Evolutionary conservation across 2,888 invertebrate genomes (phyloP), one percentile per base, ranked within the genome.

Genomic region (Lithophane semibrunnea): DNA sequence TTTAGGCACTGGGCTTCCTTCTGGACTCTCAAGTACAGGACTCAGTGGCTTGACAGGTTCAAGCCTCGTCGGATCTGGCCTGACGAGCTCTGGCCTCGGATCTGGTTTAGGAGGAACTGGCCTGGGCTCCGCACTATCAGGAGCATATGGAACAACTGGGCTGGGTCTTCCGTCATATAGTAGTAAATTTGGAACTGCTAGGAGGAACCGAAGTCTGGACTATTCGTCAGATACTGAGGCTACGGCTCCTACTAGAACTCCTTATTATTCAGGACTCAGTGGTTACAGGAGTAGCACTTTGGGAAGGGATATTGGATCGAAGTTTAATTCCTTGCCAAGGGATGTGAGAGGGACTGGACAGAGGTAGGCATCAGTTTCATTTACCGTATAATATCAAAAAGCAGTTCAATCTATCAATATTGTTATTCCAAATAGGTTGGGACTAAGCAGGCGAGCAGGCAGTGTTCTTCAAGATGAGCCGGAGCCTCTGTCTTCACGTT

Each of bases 221-320:
- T 99, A 99, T 94, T 99, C 99, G 44, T 99, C 99, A 70, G 99
- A 99, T 92, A 99, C 99, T 0, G 99, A 99, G 96, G 98, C 98
- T n/a, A 98, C 98, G 0, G 98, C 98, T 82, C 98, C 98, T 10
- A 97, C 98, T 21, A 97, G 98, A 82, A 93, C 97, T 86, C 98
- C 98, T 72, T 98, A 98, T 92, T 98, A 98, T 94, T 98, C 98
- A 88, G 97, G 96, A 21, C 91, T 96, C 61, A 96, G 96, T 87
- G 96, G 96, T 44, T 96, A 96, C 75, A 92, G 96, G 75, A 96
- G 96, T 91, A 96, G 96, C 79, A 96, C 96, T 63, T 93, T 97
- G 73, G 97, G 97, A 82, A 95, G 97, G 83, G 97, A 97, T 89
- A 97, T 97, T 79, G 96, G 97, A 84, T 97, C 97, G 18, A 98